Base-by-base conservation (phyloP, 2,888 invertebrate genomes). In the Seira ritae region DNA sequence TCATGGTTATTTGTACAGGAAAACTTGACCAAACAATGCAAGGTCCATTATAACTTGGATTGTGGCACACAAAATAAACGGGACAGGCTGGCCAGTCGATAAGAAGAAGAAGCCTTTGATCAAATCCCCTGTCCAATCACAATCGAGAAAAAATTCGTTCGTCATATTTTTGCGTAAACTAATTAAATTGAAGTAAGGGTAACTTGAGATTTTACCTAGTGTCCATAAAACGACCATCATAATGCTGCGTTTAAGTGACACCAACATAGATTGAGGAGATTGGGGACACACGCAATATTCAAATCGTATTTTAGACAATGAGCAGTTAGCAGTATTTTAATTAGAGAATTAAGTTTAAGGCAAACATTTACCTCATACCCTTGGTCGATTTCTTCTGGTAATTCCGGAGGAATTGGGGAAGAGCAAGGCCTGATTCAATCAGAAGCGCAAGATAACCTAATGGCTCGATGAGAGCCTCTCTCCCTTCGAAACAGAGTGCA, bases 371-470 rank as follows among this genome's bases (percentile, higher is more conserved):
- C 87, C 72, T 87, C 84, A 87, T 85, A 55, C 87, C 87, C 19
- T 69, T 37, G 1, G 84, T 84, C 0, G 86, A 83, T n/a, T 72
- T 12, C 4, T 69, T 71, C 17, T 62, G 23, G 24, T 69, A 79
- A 69, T 87, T 86, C 15, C 62, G 80, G 2, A 78, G 15, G 3
- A 87, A 68, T 24, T 86, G 85, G 0, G 87, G 87, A 12, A 86
- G 1, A 1, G 67, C 75, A 0, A 82, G 46, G 0, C 31, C 22
- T 2, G 86, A 65, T 65, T 86, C 87, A 22, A 78, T 73, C 6
- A 85, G n/a, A 0, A 86, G 50, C 0, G 84, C 84, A 4, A 66
- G 0, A 55, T 66, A 85, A 0, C 86, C 86, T 1, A 87, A 37
- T 0, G 77, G 74, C 67, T 86, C 86, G 15, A 84, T 66, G 0